A percentile compares a stretch with the other conserved stretches of the same genome.
phyloP scores from a whole-genome alignment of 2,797 vertebrate species.

The Pteropus rufus region DNA sequence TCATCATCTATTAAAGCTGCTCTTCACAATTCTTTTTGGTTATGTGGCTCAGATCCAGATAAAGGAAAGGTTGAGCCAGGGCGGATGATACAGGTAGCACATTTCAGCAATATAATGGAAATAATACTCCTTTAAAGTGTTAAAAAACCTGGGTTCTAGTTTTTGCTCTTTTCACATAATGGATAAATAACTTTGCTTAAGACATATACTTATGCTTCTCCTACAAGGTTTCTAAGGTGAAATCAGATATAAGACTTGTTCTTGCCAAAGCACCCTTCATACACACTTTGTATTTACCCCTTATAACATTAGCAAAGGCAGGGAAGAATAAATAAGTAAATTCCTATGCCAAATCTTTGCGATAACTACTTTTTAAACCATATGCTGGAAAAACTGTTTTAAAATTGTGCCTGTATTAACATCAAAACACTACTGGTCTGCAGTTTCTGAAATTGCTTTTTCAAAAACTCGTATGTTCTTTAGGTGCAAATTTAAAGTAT shows the following conservation, averaged over 20 bases:
- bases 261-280: background rate
- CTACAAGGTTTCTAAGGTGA: slow-evolving; percentile 7
- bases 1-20: background rate
- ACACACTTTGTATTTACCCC: background rate
- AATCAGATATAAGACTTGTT: slow-evolving; percentile 10
- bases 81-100: background rate
- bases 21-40: background rate
- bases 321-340: slow-evolving; percentile 14
- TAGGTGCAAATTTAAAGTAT: background rate
- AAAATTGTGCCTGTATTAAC: slow-evolving; percentile 18
- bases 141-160: background rate
- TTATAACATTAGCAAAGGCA: background rate
- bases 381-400: background rate
- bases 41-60: background rate
- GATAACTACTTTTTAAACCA: background rate
- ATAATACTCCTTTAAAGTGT: background rate
- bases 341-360: background rate
- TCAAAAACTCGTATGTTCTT: background rate
- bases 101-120: background rate
- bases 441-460: background rate
- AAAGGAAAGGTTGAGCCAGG: background rate
- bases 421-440: background rate
- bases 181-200: background rate
- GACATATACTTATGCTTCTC: background rate
- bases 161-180: background rate